phyloP scores from a whole-genome alignment of 1,140 invertebrate genomes.

The Idris sp. region DNA sequence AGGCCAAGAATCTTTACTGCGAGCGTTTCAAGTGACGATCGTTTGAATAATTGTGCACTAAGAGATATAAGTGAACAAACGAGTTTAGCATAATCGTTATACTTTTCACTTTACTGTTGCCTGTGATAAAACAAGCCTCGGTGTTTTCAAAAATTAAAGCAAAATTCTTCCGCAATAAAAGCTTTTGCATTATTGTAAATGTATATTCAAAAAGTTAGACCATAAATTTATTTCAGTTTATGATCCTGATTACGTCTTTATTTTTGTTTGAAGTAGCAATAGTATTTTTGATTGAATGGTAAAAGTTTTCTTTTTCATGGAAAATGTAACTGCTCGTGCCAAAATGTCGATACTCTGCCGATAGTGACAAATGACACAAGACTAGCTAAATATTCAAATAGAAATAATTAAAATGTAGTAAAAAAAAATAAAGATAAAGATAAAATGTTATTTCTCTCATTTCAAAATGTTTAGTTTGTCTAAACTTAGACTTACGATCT shows the following conservation, averaged over 20 bases:
- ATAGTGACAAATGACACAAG: no score
- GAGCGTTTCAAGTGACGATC: conserved; percentile 58
- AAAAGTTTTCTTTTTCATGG: no score
- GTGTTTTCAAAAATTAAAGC: conserved; percentile 42
- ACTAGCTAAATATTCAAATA: no score
- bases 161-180: conserved; percentile 55
- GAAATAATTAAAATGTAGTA: no score
- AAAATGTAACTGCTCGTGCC: no score
- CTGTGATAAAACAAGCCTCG: conserved; percentile 40
- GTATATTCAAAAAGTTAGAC: conserved; percentile 33
- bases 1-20: conserved; percentile 59
- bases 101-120: conserved; percentile 59
- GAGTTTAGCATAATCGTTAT: conserved; percentile 61
- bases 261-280: no score
- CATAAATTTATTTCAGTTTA: conserved; percentile 43
- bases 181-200: conserved; percentile 26
- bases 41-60: conserved; percentile 62
- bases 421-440: no score
- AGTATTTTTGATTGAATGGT: no score
- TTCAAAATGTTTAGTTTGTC: no score
- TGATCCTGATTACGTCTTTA: conserved; percentile 1
- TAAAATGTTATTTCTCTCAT: no score
- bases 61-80: conserved; percentile 62
- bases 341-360: no score
- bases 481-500: no score